Evolutionary conservation across 2,888 invertebrate genomes (phyloP), one percentile per base, ranked within the genome.

Genomic region (Melinaea menophilus): DNA sequence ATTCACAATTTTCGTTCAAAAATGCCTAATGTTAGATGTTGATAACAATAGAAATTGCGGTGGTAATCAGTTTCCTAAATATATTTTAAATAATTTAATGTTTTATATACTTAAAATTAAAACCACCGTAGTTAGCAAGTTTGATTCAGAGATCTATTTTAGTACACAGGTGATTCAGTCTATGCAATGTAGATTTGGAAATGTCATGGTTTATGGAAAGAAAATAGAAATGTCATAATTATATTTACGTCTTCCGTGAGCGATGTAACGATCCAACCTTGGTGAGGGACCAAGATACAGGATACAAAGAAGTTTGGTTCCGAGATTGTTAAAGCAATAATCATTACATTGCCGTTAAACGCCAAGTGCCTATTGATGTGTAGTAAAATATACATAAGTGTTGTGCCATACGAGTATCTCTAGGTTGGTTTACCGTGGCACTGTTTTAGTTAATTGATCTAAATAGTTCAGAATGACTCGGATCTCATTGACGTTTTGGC

Each of bases 281-380:
- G 75, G 81, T 78, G 75, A 78, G 78, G 80, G 79, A 78, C 78
- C 79, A 79, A 79, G 69, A 62, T 69, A 63, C 65, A 62, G 59
- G 58, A 41, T 65, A 57, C 57, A 9, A 67, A 47, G 33, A 61
- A 63, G 47, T 55, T 55, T 41, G 61, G 63, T 61, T 59, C 61
- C 63, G 55, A 63, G 55, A 73, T 71, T 73, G 68, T 69, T 68
- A 71, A 68, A 76, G 79, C 75, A 76, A 75, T 75, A 65, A 70
- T 68, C 71, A 67, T 71, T 69, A 75, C 72, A 75, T 74, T 71
- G 68, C 73, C 66, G 73, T 66, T 66, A 72, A 69, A 69, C 63
- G 70, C 65, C 63, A 84, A 84, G 86, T 85, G 86, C 86, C 86
- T 85, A 75, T 79, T 73, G 77, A 74, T 79, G 77, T 84, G 75